These are phyloP conservation scores for Anguilla japonica DNA, from an alignment of 2,113 vertebrate genomes.

Conservation along the genomic window DNA sequence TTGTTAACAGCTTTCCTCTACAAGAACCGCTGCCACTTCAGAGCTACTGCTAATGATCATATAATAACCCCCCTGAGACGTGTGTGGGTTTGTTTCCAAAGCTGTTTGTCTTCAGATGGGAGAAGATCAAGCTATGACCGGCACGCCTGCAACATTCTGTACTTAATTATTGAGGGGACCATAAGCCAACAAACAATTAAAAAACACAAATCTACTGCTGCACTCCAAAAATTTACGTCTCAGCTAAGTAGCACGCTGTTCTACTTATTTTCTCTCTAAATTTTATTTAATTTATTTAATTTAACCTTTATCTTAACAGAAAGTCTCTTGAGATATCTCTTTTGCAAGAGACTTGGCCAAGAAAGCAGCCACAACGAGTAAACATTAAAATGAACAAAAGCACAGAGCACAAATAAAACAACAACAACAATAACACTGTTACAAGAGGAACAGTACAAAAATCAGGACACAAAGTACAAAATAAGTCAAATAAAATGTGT, in stretches of 20 bases:
- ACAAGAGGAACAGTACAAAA: no score
- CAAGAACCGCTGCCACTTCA: conserved; percentile 3
- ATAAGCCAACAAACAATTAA: conserved; percentile 36
- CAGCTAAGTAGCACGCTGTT: not conserved
- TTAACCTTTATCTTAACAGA: no score
- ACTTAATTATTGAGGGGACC: conserved; percentile 38
- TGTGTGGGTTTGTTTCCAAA: conserved; percentile 37
- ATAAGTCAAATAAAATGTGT: not conserved
- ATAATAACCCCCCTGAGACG: conserved; percentile 35
- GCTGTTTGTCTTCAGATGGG: conserved; percentile 27
- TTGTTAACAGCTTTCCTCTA: conserved; percentile 16
- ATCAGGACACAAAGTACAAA: no score
- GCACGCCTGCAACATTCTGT: conserved; percentile 22
- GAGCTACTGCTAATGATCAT: conserved; percentile 24
- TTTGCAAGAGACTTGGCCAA: no score
- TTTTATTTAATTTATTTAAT: no score
- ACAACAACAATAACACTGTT: no score
- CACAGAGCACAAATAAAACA: no score
- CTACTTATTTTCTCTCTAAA: not conserved
- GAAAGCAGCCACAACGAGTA: no score
- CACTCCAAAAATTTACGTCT: conserved; percentile 20
- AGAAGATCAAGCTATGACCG: conserved; percentile 37
- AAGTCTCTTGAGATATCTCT: no score
- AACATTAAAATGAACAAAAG: no score
- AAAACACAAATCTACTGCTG: conserved; percentile 34